Percentiles rank a stretch among this genome's conserved stretches.
phyloP scores from a whole-genome alignment of 1,140 invertebrate genomes.

The Hypothenemus hampei region DNA sequence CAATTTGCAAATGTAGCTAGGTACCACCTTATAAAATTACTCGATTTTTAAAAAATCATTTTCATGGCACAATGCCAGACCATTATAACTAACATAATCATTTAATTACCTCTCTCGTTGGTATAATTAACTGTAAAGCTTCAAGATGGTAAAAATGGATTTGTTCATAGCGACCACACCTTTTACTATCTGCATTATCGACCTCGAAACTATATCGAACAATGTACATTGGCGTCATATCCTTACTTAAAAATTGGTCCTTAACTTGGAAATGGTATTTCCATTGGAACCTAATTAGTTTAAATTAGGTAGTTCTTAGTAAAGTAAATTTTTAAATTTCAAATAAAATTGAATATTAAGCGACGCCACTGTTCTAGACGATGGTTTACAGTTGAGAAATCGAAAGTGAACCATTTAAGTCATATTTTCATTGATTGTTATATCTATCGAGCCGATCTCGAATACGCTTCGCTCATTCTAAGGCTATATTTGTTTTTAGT shows the following conservation, averaged over 20 bases:
- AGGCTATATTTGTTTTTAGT: constrained; percentile 17
- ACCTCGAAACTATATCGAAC: constrained; percentile 26
- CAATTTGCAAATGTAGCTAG: too few relatives aligned
- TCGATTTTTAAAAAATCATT: constrained; percentile 7
- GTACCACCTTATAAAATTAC: too few relatives aligned
- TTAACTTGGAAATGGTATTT: too few relatives aligned
- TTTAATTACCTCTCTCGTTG: constrained; percentile 25
- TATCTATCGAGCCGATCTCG: constrained; percentile 26
- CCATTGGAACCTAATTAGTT: too few relatives aligned
- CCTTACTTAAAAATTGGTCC: constrained; percentile 5
- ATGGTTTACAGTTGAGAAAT: constrained; percentile 27
- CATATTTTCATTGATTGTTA: constrained; percentile 30
- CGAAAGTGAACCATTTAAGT: constrained; percentile 30
- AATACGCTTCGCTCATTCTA: constrained; percentile 26
- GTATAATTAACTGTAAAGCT: constrained; percentile 28
- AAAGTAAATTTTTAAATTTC: too few relatives aligned
- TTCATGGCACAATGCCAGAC: constrained; percentile 24
- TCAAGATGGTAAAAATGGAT: constrained; percentile 30
- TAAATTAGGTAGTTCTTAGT: too few relatives aligned
- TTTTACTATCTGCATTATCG: constrained; percentile 31
- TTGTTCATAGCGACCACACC: constrained; percentile 29
- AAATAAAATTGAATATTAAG: neutral
- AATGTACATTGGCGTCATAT: constrained; percentile 19
- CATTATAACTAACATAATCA: constrained; percentile 20
- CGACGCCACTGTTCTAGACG: constrained; percentile 9